Evolutionary conservation across 37 sponge, comb jelly and placozoan species (phyloP).

Genomic region (Mnemiopsis leidyi): DNA sequence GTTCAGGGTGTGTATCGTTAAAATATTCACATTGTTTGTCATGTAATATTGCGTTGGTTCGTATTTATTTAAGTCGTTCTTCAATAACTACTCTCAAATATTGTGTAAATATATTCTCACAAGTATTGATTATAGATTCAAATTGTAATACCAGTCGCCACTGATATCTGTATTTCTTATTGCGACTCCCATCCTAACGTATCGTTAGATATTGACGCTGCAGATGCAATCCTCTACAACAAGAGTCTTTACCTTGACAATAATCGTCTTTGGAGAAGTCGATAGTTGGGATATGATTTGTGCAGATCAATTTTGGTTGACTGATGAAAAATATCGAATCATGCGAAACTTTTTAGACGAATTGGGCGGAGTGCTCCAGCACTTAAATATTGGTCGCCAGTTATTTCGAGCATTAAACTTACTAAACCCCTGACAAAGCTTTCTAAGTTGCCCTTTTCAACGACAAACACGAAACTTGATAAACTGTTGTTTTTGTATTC

Average conservation of each 20-base stretch:
- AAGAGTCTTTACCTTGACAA: slow-evolving; percentile 54
- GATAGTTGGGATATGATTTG: background rate
- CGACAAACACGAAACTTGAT: background rate
- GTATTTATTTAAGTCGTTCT: background rate
- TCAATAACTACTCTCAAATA: too few species aligned
- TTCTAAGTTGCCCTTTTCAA: too few species aligned
- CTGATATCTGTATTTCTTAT: background rate
- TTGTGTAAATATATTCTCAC: too few species aligned
- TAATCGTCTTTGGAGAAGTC: slow-evolving; percentile 54
- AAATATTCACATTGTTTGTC: background rate
- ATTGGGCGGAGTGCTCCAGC: too few species aligned
- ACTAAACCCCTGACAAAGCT: background rate
- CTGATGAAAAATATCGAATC: too few species aligned
- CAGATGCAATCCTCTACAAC: background rate
- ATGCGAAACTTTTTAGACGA: too few species aligned
- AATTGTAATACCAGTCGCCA: too few species aligned
- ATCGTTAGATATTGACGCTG: slow-evolving; percentile 29
- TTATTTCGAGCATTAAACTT: too few species aligned
- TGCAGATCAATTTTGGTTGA: too few species aligned
- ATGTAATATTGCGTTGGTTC: background rate
- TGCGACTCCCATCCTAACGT: background rate
- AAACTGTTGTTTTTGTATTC: background rate
- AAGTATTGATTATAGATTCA: too few species aligned
- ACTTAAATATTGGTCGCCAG: too few species aligned
- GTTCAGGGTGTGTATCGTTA: slow-evolving; percentile 17